A percentile compares a stretch with the other conserved stretches of the same genome.
phyloP scores from a whole-genome alignment of 2,113 vertebrate species.

The Carollia perspicillata region DNA sequence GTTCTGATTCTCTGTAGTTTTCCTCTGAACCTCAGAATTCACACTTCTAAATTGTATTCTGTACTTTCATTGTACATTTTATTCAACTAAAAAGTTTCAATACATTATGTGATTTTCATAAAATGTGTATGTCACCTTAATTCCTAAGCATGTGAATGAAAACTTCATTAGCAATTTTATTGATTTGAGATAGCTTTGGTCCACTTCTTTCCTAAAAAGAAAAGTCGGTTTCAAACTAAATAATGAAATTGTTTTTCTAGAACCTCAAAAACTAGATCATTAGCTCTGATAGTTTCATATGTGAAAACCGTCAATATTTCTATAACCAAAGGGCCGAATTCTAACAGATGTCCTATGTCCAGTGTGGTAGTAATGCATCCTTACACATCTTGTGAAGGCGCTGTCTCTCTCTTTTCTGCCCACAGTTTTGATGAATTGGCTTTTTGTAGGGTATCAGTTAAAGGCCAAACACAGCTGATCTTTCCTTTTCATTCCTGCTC shows the following conservation, averaged over 20 bases:
- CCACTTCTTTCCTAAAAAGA: background rate
- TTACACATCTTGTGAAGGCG: background rate
- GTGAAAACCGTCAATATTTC: constrained; percentile 53
- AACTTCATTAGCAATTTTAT: background rate
- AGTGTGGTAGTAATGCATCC: background rate
- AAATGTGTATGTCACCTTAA: background rate
- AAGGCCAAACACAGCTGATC: constrained; percentile 82
- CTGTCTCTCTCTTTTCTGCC: constrained; percentile 29
- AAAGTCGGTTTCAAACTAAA: background rate
- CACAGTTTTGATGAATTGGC: constrained; percentile 61
- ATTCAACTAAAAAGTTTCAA: background rate
- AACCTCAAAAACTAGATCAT: constrained; percentile 51
- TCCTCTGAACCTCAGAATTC: constrained; percentile 47
- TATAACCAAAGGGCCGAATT: background rate
- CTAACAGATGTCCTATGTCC: background rate
- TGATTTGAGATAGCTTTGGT: background rate
- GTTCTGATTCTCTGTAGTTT: constrained; percentile 49
- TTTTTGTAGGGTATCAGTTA: constrained; percentile 75
- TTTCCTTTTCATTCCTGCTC: constrained; percentile 77
- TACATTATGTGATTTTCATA: background rate
- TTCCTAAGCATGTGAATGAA: background rate
- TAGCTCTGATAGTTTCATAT: constrained; percentile 61
- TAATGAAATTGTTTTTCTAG: constrained; percentile 60
- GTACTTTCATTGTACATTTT: background rate
- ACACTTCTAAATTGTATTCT: constrained; percentile 47